Evolutionary conservation across 1,140 invertebrate genomes (phyloP).

Genomic region (Apis laboriosa): DNA sequence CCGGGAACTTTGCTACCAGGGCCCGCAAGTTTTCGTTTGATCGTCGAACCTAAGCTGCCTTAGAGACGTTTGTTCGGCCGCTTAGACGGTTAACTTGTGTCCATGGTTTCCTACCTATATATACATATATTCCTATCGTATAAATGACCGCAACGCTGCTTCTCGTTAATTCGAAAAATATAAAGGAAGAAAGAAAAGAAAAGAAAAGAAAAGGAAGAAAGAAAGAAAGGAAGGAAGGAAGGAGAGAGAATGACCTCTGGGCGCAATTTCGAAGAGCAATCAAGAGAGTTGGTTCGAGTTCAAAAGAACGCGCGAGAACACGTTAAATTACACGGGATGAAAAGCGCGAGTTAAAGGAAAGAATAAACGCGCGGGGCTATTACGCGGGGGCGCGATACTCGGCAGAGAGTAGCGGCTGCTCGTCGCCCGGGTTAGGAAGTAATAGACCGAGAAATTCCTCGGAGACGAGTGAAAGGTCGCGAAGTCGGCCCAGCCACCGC

Average conservation of each 20-base stretch:
- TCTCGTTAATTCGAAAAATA: neutral
- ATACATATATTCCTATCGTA: neutral
- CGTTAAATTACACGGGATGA: neutral
- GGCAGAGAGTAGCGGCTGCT: neutral
- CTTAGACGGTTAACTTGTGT: neutral
- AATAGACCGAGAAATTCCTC: conserved; percentile 49
- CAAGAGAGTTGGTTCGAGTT: neutral
- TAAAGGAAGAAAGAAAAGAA: neutral
- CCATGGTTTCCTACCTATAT: neutral
- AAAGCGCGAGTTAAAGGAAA: neutral
- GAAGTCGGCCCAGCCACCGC: neutral
- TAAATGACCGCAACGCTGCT: neutral
- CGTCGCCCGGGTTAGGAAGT: conserved; percentile 24
- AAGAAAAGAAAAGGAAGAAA: too few species aligned
- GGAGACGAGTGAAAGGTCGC: conserved; percentile 36
- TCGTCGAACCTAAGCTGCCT: neutral
- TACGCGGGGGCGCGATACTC: neutral
- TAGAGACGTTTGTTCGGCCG: neutral
- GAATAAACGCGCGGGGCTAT: conserved; percentile 17
- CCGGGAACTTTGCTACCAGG: neutral
- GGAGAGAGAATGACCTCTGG: neutral
- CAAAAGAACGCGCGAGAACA: neutral
- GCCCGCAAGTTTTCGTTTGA: conserved; percentile 10
- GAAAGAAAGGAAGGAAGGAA: accelerated
- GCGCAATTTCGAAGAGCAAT: neutral